A percentile compares a stretch with the other conserved stretches of the same genome.
Conservation (phyloP, 2,113 vertebrate genomes). For the Ciconia stormi region DNA sequence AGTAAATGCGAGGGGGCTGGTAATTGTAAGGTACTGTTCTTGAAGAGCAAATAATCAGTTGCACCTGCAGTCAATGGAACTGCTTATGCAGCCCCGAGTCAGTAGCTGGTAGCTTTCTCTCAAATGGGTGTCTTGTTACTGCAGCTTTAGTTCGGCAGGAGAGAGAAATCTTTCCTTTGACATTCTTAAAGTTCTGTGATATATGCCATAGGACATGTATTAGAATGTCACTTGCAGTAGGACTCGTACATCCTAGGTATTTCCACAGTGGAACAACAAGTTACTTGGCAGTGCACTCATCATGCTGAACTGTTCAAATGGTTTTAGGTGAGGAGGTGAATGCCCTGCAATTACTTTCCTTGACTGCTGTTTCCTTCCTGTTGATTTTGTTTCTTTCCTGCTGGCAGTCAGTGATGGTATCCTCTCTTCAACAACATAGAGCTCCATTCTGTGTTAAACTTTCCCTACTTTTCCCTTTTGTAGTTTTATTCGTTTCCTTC, state of each 20-base stretch:
- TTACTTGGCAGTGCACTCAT: background rate
- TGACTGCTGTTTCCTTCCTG: background rate
- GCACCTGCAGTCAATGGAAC: background rate
- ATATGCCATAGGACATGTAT: background rate
- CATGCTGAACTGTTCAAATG: background rate
- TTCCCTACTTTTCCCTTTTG: background rate
- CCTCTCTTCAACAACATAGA: background rate
- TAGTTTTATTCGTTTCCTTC: background rate
- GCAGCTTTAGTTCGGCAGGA: background rate
- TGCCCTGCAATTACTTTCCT: background rate
- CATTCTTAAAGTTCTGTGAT: background rate
- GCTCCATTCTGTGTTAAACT: background rate
- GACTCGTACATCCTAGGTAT: accelerated
- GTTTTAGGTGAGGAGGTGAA: background rate
- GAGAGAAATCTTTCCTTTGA: background rate
- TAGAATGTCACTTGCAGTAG: background rate
- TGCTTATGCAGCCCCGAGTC: background rate
- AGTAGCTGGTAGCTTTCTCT: background rate
- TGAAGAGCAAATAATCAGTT: background rate
- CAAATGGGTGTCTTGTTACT: background rate
- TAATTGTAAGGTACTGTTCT: background rate
- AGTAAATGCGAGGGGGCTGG: background rate
- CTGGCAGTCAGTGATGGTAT: background rate
- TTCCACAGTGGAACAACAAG: background rate
- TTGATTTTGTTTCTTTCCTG: background rate